Conservation (phyloP, 1,140 invertebrate genomes). For the Musca domestica region DNA sequence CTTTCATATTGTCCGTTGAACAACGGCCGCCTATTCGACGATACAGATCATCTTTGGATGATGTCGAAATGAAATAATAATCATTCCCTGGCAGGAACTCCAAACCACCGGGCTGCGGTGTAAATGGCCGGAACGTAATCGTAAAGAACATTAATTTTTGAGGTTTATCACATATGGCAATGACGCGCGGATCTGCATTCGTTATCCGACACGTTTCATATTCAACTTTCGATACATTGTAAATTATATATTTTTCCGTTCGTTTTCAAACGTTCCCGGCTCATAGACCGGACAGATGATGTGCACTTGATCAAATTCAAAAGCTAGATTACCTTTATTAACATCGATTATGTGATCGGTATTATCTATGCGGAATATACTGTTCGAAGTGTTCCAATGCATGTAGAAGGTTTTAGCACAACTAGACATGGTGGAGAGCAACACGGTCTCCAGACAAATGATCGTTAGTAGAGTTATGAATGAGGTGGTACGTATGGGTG, state of each 20-base stretch:
- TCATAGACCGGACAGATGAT: constrained; percentile 92
- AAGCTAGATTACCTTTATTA: constrained; percentile 88
- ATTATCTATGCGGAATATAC: constrained; percentile 93
- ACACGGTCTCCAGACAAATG: constrained; percentile 74
- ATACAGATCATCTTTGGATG: constrained; percentile 86
- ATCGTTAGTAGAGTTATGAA: constrained; percentile 69
- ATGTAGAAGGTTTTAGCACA: constrained; percentile 80
- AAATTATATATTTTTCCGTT: constrained; percentile 95
- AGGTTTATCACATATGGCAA: constrained; percentile 94
- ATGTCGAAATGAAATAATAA: constrained; percentile 94
- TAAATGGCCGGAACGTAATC: constrained; percentile 93
- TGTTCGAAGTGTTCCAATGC: constrained; percentile 84
- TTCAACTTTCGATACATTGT: constrained; percentile 94
- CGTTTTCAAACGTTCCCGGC: constrained; percentile 82
- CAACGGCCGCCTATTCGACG: constrained; percentile 86
- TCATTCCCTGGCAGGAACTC: constrained; percentile 93
- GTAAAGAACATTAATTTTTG: constrained; percentile 94
- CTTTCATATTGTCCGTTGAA: constrained; percentile 91
- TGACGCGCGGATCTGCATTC: constrained; percentile 86
- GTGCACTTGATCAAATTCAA: constrained; percentile 94
- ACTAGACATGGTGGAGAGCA: constrained; percentile 71
- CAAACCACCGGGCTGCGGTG: constrained; percentile 89
- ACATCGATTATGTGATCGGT: constrained; percentile 96
- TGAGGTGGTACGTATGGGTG: constrained; percentile 58
- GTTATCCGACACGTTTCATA: constrained; percentile 95